phyloP scores from a whole-genome alignment of 37 sponge, comb jelly and placozoan genomes.

The Spongia lamella region DNA sequence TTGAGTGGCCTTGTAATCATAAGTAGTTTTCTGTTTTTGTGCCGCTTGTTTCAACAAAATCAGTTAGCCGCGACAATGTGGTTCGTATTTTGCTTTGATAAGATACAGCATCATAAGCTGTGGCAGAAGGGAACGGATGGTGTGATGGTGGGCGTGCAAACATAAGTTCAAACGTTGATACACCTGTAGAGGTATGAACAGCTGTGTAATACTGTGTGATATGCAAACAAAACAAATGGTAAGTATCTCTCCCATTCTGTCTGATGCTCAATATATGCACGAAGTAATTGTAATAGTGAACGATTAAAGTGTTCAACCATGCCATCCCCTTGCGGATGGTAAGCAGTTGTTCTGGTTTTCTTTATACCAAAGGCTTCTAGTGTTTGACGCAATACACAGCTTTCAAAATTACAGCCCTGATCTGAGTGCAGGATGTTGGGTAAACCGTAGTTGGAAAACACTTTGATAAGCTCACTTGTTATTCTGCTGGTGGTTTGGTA shows the following conservation, averaged over 20 bases:
- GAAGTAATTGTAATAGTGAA: conserved; percentile 43
- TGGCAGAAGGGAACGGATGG: not conserved
- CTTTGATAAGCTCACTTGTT: conserved; percentile 7
- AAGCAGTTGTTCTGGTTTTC: conserved; percentile 39
- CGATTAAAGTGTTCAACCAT: conserved; percentile 72
- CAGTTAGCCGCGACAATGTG: conserved; percentile 39
- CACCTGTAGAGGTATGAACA: not conserved
- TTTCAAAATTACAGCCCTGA: conserved; percentile 68
- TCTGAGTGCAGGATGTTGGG: conserved; percentile 53
- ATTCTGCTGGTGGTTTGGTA: conserved; percentile 46
- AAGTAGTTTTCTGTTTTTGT: conserved; percentile 20
- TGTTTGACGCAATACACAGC: conserved; percentile 22
- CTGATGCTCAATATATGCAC: conserved; percentile 35
- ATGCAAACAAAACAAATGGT: conserved; percentile 52
- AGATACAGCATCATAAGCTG: conserved; percentile 31
- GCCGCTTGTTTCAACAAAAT: conserved; percentile 40
- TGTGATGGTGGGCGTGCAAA: too few species aligned
- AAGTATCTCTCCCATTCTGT: conserved; percentile 63
- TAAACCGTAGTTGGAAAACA: conserved; percentile 18
- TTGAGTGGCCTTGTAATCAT: conserved; percentile 19
- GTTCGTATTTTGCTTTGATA: conserved; percentile 5
- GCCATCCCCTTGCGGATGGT: conserved; percentile 65
- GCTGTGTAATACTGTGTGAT: conserved; percentile 17
- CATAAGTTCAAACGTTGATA: not conserved
- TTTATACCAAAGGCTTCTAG: conserved; percentile 48